A percentile compares a stretch with the other conserved stretches of the same genome.
phyloP scores from a whole-genome alignment of 2,888 invertebrate species.

The Andricus curvator region DNA sequence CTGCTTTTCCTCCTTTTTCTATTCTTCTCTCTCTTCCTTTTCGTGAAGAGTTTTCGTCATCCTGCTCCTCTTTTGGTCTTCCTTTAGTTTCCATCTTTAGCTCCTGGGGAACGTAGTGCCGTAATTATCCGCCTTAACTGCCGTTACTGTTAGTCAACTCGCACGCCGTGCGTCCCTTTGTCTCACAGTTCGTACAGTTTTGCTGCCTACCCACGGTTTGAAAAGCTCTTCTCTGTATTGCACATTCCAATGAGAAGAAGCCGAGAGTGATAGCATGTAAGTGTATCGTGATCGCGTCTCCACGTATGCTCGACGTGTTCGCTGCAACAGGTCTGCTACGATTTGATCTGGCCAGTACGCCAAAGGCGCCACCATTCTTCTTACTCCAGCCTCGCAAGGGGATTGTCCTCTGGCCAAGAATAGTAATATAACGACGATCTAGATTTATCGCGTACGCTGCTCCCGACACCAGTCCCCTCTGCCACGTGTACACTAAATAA shows the following conservation, averaged over 20 bases:
- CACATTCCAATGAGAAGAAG: not conserved
- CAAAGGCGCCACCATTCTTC: slow-evolving; percentile 50
- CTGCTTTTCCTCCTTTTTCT: slow-evolving; percentile 36
- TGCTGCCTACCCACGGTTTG: slow-evolving; percentile 45
- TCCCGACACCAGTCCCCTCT: not conserved
- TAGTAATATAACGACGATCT: slow-evolving; percentile 28
- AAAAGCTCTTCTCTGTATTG: not conserved
- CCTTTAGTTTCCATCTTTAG: slow-evolving; percentile 62
- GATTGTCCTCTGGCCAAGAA: slow-evolving; percentile 13
- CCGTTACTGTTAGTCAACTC: slow-evolving; percentile 64
- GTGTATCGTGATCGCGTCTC: not conserved
- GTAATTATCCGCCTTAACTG: slow-evolving; percentile 69
- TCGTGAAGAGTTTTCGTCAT: slow-evolving; percentile 48
- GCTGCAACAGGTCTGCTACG: slow-evolving; percentile 67
- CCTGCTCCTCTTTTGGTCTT: slow-evolving; percentile 49
- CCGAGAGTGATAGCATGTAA: slow-evolving; percentile 4
- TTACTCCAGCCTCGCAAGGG: slow-evolving; percentile 3
- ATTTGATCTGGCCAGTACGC: slow-evolving; percentile 60
- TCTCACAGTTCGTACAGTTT: slow-evolving; percentile 55
- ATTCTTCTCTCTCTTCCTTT: slow-evolving; percentile 34
- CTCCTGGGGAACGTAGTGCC: slow-evolving; percentile 56
- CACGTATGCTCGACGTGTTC: slow-evolving; percentile 52
- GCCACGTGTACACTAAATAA: slow-evolving; percentile 1
- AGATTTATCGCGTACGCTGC: slow-evolving; percentile 15
- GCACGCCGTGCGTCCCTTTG: slow-evolving; percentile 56